These are phyloP conservation scores for Chelon auratus DNA, from an alignment of 2,797 vertebrate species.

Conservation along the genomic window DNA sequence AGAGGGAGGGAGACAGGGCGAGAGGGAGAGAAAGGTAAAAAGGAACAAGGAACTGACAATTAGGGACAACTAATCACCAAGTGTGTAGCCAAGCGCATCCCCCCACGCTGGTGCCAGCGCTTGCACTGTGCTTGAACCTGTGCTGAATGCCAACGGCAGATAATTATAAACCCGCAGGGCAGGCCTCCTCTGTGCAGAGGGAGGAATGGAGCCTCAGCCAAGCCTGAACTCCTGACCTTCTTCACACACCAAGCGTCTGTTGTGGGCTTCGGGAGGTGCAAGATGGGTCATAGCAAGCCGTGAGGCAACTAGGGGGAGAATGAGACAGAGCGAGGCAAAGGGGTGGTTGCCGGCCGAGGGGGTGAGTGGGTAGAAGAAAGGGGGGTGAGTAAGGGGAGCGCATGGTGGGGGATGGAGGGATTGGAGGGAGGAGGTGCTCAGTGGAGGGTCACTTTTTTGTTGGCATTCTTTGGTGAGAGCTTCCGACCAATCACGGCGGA, in stretches of 20 bases:
- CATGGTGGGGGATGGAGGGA: slow-evolving; percentile 32
- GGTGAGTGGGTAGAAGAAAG: slow-evolving; percentile 6
- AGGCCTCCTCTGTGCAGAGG: slow-evolving; percentile 80
- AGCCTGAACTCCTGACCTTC: slow-evolving; percentile 88
- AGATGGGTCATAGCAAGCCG: slow-evolving; percentile 86
- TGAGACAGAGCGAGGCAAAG: slow-evolving; percentile 39
- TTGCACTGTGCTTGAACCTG: slow-evolving; percentile 88
- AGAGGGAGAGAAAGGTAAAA: slow-evolving; percentile 73
- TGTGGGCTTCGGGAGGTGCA: slow-evolving; percentile 86
- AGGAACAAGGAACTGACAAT: slow-evolving; percentile 83
- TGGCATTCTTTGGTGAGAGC: slow-evolving; percentile 67
- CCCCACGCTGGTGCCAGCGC: slow-evolving; percentile 79
- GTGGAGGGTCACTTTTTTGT: slow-evolving; percentile 73
- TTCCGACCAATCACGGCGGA: slow-evolving; percentile 66
- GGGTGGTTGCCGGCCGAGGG: slow-evolving; percentile 24
- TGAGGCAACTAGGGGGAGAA: slow-evolving; percentile 70
- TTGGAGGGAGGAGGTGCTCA: slow-evolving; percentile 53
- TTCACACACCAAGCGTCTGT: slow-evolving; percentile 88
- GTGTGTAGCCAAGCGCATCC: slow-evolving; percentile 85
- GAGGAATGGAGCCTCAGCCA: slow-evolving; percentile 79
- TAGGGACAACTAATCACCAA: slow-evolving; percentile 86
- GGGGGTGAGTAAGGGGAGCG: slow-evolving; percentile 41
- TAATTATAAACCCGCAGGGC: slow-evolving; percentile 85
- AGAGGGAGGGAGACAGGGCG: slow-evolving; percentile 35
- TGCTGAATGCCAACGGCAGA: slow-evolving; percentile 85